phyloP scores from a whole-genome alignment of 2,888 invertebrate genomes.

The Diarsia rubi region DNA sequence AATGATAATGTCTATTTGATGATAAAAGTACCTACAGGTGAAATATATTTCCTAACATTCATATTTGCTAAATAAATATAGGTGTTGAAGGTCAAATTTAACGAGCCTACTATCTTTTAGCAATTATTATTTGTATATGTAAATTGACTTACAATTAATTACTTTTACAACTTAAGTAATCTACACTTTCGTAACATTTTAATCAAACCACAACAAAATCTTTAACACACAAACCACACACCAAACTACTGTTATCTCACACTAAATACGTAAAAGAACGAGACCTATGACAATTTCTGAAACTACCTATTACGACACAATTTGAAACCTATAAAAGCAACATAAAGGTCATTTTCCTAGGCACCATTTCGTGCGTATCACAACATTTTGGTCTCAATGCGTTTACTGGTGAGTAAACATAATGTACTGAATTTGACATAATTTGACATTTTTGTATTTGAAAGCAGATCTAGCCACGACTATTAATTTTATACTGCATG shows the following conservation, averaged over 20 bases:
- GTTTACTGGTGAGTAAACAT: neutral
- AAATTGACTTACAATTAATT: neutral
- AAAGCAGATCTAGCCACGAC: too few relatives aligned
- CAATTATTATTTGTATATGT: neutral
- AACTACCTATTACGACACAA: neutral
- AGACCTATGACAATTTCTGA: conserved; percentile 4
- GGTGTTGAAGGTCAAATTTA: conserved; percentile 16
- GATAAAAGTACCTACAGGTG: conserved; percentile 21
- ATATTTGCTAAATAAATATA: conserved; percentile 15
- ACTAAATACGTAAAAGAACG: conserved; percentile 4
- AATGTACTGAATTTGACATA: neutral
- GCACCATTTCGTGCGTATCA: neutral
- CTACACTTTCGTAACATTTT: neutral
- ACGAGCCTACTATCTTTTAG: neutral
- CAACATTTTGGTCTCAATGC: neutral
- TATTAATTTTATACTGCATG: neutral
- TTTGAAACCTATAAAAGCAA: neutral
- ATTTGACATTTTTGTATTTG: neutral
- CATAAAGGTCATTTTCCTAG: conserved; percentile 2
- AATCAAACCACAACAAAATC: neutral
- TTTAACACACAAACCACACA: too few relatives aligned
- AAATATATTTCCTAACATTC: neutral
- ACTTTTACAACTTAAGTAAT: neutral
- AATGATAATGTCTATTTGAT: conserved; percentile 42
- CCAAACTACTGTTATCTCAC: neutral